Conservation (phyloP, 1,140 invertebrate genomes). For the Scaptomyza graminum region DNA sequence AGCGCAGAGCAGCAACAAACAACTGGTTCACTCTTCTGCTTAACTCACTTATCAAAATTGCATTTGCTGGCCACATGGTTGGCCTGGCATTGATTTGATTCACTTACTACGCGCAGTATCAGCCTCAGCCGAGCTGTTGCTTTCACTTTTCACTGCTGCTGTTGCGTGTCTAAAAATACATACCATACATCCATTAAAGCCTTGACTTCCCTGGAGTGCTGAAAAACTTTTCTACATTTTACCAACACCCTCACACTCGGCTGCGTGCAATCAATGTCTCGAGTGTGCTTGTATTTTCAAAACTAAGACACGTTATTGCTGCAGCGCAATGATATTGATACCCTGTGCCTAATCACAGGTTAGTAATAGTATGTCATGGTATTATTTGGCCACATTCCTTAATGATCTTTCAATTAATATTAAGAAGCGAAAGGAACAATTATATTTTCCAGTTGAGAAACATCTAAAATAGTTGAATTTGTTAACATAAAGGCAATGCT, state of each 20-base stretch:
- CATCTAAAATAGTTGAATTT: no score
- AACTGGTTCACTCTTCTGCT: constrained; percentile 26
- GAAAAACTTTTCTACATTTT: constrained; percentile 6
- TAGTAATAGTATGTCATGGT: no score
- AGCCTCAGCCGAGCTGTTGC: background rate
- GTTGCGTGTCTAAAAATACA: background rate
- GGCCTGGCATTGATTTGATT: constrained; percentile 40
- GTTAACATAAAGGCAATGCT: no score
- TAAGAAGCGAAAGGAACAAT: no score
- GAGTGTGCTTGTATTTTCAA: background rate
- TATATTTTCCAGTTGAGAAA: no score
- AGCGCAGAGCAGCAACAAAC: background rate
- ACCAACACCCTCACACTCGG: background rate
- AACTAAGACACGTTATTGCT: constrained; percentile 21
- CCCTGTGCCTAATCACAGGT: background rate
- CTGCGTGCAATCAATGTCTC: background rate
- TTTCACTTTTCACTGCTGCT: background rate
- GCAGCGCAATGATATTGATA: constrained; percentile 12
- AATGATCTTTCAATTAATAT: no score
- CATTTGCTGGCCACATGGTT: constrained; percentile 33
- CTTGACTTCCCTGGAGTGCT: background rate
- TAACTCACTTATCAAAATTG: constrained; percentile 47
- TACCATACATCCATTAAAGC: background rate
- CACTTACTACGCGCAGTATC: constrained; percentile 10
- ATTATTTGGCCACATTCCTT: no score